Conservation (phyloP, 2,113 vertebrate genomes). For the Microtus richardsoni region DNA sequence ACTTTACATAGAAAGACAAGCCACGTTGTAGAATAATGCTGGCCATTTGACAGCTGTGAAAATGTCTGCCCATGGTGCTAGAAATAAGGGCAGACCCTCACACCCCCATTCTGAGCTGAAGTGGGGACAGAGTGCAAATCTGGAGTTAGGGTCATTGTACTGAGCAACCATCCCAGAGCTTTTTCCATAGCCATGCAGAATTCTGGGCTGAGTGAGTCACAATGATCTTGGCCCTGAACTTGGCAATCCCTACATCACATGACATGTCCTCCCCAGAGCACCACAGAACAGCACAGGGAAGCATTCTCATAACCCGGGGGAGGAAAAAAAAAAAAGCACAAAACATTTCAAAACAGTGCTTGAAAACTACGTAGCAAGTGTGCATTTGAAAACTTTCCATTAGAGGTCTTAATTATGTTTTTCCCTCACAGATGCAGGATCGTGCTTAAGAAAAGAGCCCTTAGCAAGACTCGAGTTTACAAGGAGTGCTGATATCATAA, state of each 20-base stretch:
- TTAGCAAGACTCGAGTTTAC: constrained; percentile 57
- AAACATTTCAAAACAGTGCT: constrained; percentile 44
- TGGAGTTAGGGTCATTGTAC: background rate
- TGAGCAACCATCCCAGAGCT: background rate
- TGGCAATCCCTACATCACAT: background rate
- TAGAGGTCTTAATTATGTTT: constrained; percentile 58
- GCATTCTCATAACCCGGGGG: background rate
- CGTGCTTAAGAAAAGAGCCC: constrained; percentile 58
- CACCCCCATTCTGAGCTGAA: background rate
- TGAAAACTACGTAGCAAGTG: background rate
- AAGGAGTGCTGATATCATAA: constrained; percentile 21
- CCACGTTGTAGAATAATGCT: background rate
- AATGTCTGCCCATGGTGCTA: fast-evolving
- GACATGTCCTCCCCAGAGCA: background rate
- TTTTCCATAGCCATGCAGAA: background rate
- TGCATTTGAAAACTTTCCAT: constrained; percentile 43
- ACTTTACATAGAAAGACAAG: background rate
- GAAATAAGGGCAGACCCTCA: background rate
- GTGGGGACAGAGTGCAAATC: background rate
- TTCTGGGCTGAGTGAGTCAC: background rate
- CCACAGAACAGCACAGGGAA: background rate
- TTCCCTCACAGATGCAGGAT: constrained; percentile 27
- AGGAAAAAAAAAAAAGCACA: background rate
- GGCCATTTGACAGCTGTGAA: background rate
- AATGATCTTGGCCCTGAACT: background rate